Conservation (phyloP, 2,113 vertebrate species). For the Pimephales promelas region DNA sequence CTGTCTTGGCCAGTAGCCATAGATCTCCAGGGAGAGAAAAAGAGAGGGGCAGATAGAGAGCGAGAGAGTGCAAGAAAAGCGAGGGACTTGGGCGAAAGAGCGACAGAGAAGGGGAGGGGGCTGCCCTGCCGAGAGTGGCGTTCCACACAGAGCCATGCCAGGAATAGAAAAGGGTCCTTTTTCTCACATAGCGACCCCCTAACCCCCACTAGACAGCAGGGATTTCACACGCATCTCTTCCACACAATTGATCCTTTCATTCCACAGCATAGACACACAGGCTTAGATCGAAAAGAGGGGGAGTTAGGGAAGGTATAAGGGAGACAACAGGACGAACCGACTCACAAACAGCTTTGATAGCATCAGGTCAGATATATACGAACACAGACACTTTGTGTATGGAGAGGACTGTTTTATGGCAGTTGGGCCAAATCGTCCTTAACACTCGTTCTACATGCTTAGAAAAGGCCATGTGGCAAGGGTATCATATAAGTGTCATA, state of each 20-base stretch:
- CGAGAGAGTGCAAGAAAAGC: constrained; percentile 42
- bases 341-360: constrained; percentile 25
- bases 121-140: constrained; percentile 84
- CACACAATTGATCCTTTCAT: constrained; percentile 94
- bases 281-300: constrained; percentile 38
- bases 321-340: constrained; percentile 12
- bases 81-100: constrained; percentile 53
- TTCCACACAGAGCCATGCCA: constrained; percentile 84
- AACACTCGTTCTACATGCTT: not conserved
- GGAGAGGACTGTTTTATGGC: not conserved
- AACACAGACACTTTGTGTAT: constrained; percentile 18
- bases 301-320: constrained; percentile 39
- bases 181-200: constrained; percentile 80
- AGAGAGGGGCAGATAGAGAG: constrained; percentile 61
- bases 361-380: constrained; percentile 32
- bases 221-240: constrained; percentile 88
- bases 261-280: constrained; percentile 76
- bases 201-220: constrained; percentile 82
- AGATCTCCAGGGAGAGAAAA: constrained; percentile 69
- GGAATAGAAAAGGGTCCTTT: constrained; percentile 83
- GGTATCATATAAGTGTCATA: constrained; percentile 47
- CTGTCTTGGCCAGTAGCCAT: constrained; percentile 91
- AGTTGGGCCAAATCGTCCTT: not conserved
- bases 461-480: constrained; percentile 39
- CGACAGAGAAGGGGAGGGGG: constrained; percentile 67